Conservation (phyloP, 2,888 invertebrate species). For the Morpho deidamia region DNA sequence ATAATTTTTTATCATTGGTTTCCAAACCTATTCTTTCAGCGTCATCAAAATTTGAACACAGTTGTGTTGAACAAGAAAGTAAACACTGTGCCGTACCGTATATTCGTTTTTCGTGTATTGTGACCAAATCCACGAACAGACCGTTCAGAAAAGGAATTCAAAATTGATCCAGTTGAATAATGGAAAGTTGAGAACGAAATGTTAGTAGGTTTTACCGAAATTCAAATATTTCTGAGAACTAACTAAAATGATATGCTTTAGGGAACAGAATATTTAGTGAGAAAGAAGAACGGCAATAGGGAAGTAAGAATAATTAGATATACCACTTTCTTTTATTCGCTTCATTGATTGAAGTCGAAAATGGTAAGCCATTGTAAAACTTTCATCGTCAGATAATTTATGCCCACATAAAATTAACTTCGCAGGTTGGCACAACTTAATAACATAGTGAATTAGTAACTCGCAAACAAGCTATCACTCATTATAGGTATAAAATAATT, state of each 20-base stretch:
- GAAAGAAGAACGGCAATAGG: too few species aligned
- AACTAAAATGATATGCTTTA: conserved; percentile 10
- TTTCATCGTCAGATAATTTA: too few species aligned
- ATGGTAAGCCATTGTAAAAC: too few species aligned
- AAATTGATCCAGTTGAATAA: conserved; percentile 12
- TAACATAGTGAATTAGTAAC: too few species aligned
- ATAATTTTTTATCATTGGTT: neutral
- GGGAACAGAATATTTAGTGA: conserved; percentile 32
- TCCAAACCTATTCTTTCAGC: neutral
- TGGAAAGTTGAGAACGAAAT: conserved; percentile 7
- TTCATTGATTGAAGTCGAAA: too few species aligned
- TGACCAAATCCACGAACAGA: conserved; percentile 7
- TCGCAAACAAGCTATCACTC: too few species aligned
- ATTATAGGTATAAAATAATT: too few species aligned
- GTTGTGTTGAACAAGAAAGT: neutral
- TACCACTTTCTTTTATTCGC: too few species aligned
- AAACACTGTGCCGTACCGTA: neutral
- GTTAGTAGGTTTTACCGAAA: neutral
- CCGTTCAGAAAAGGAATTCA: conserved; percentile 3
- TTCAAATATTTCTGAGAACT: conserved; percentile 10
- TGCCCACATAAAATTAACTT: too few species aligned
- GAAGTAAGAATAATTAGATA: too few species aligned
- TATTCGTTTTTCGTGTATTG: conserved; percentile 7
- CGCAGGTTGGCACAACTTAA: too few species aligned
- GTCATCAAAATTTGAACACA: neutral